phyloP scores from a whole-genome alignment of 2,113 vertebrate species.

The Hydrolagus affinis region DNA sequence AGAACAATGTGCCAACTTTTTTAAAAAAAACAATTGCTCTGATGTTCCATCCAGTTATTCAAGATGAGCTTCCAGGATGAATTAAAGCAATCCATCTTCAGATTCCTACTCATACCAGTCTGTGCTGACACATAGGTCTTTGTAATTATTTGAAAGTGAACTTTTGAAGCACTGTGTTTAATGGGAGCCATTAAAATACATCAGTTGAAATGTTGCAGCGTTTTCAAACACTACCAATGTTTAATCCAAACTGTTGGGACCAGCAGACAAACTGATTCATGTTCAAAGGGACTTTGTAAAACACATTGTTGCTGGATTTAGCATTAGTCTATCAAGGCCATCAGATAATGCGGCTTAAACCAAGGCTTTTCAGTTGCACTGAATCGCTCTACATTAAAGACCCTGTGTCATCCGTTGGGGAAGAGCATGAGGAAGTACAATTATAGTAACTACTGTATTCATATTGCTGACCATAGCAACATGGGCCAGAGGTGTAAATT shows the following conservation, averaged over 20 bases:
- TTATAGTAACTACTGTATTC: background rate
- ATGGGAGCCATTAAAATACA: constrained; percentile 20
- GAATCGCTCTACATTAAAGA: background rate
- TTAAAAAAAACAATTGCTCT: background rate
- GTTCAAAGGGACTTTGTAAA: constrained; percentile 18
- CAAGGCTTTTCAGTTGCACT: background rate
- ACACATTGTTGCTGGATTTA: constrained; percentile 19
- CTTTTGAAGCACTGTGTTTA: constrained; percentile 19
- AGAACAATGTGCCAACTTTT: background rate
- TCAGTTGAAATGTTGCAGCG: background rate
- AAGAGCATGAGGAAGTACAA: background rate
- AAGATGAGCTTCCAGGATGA: background rate
- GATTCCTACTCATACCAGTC: background rate
- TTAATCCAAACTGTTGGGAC: constrained; percentile 8
- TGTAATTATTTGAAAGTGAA: background rate
- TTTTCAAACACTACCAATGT: background rate
- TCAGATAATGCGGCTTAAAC: constrained; percentile 16
- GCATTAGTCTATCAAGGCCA: background rate
- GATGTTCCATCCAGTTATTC: background rate
- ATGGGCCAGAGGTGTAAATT: background rate
- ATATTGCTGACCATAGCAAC: background rate
- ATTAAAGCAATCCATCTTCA: constrained; percentile 15
- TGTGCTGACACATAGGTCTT: constrained; percentile 5
- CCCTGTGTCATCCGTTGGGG: background rate
- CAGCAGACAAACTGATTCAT: background rate